Percentiles rank a stretch among this genome's conserved stretches.
phyloP scores from a whole-genome alignment of 2,113 vertebrate genomes.

The Grallaria varia region DNA sequence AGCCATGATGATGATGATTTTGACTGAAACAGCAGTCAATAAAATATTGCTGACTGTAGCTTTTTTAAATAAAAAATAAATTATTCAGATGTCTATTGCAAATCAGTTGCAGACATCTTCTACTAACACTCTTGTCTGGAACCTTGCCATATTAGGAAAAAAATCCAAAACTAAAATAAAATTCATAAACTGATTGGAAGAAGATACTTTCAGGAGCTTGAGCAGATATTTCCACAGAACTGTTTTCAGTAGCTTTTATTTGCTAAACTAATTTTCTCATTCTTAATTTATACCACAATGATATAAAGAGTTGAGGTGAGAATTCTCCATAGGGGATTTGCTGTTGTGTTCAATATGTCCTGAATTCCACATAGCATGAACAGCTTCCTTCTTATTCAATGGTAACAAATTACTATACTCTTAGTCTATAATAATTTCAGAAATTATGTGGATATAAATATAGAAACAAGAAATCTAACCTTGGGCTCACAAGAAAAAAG shows the following conservation, averaged over 20 bases:
- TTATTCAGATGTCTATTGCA: neutral
- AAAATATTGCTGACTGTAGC: neutral
- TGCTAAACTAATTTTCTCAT: neutral
- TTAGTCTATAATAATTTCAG: neutral
- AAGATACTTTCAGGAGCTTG: neutral
- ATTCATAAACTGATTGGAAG: neutral
- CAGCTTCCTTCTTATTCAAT: neutral
- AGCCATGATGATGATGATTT: too few species aligned
- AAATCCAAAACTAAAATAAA: fast-evolving
- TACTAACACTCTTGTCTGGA: neutral
- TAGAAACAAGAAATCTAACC: neutral
- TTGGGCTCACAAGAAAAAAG: neutral
- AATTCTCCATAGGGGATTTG: neutral
- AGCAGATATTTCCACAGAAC: neutral
- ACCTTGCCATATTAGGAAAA: neutral
- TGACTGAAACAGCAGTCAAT: neutral
- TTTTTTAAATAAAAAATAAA: neutral
- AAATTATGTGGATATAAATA: neutral
- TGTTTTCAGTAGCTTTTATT: neutral
- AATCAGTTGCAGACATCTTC: neutral
- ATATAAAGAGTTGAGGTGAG: neutral
- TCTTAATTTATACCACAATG: neutral
- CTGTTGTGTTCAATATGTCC: neutral
- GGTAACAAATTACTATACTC: neutral
- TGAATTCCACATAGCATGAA: neutral